Conservation (phyloP, 2,888 invertebrate genomes). For the Lissonota sp. region DNA sequence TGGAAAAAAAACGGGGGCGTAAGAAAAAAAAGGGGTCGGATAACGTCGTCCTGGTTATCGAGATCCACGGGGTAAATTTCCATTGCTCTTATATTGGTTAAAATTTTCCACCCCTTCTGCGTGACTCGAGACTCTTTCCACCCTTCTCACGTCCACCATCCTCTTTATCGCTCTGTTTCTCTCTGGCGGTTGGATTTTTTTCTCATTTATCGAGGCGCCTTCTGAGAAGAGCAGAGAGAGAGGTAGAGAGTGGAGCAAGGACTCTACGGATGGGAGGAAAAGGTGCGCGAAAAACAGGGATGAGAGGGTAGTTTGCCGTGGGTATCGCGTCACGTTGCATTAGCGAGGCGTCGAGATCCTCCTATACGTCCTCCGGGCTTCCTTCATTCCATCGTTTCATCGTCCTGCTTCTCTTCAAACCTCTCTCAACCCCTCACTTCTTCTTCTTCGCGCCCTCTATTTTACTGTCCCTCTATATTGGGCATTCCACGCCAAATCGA, state of each 20-base stretch:
- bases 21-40: constrained; percentile 24
- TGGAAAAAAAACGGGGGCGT: constrained; percentile 39
- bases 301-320: constrained; percentile 67
- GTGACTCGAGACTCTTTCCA: constrained; percentile 44
- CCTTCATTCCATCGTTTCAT: constrained; percentile 65
- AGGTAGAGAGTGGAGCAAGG: constrained; percentile 58
- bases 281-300: constrained; percentile 25
- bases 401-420: constrained; percentile 46
- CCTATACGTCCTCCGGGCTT: constrained; percentile 71
- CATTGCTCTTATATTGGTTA: constrained; percentile 45
- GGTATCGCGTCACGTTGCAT: constrained; percentile 79
- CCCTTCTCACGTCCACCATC: constrained; percentile 31
- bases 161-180: constrained; percentile 46
- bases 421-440: constrained; percentile 57
- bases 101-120: constrained; percentile 48
- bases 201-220: constrained; percentile 52
- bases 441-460: constrained; percentile 61
- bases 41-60: constrained; percentile 57
- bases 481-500: no score
- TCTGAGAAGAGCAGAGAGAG: constrained; percentile 17
- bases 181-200: constrained; percentile 54
- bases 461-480: constrained; percentile 47
- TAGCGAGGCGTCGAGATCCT: constrained; percentile 76
- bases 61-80: constrained; percentile 60
- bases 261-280: constrained; percentile 52